These are phyloP conservation scores for Cichlasoma orientale DNA, from an alignment of 2,797 vertebrate species.

Conservation along the genomic window DNA sequence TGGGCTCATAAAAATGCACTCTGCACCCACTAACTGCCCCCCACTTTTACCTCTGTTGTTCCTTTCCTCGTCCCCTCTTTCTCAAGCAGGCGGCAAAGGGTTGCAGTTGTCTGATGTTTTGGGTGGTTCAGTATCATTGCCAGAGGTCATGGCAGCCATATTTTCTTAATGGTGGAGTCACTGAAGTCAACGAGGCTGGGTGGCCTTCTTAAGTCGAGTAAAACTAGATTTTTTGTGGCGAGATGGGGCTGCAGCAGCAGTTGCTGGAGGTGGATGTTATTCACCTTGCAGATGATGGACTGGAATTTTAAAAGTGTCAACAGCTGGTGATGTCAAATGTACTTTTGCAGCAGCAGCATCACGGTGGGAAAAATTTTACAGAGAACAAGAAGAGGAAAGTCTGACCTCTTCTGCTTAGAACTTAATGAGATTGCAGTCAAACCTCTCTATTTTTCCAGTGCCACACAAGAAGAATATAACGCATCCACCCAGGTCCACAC, in stretches of 20 bases:
- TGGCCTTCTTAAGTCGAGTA: constrained; percentile 51
- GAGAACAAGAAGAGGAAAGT: not conserved
- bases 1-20: constrained; percentile 77
- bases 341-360: constrained; percentile 7
- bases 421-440: not conserved
- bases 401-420: not conserved
- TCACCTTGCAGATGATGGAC: constrained; percentile 15
- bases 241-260: not conserved
- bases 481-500: not conserved
- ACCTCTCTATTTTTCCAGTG: not conserved
- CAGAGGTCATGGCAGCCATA: constrained; percentile 76
- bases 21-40: constrained; percentile 15
- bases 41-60: constrained; percentile 34
- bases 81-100: constrained; percentile 32
- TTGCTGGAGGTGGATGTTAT: constrained; percentile 4
- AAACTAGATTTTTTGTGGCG: constrained; percentile 15
- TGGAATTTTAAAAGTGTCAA: not conserved
- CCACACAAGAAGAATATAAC: not conserved
- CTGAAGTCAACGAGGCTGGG: constrained; percentile 76
- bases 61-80: constrained; percentile 23
- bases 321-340: constrained; percentile 6
- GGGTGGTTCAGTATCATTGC: constrained; percentile 46
- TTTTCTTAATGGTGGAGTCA: constrained; percentile 77
- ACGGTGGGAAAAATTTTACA: not conserved
- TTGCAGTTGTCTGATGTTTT: constrained; percentile 69